phyloP scores from a whole-genome alignment of 2,888 invertebrate species.

The Platycheirus albimanus region DNA sequence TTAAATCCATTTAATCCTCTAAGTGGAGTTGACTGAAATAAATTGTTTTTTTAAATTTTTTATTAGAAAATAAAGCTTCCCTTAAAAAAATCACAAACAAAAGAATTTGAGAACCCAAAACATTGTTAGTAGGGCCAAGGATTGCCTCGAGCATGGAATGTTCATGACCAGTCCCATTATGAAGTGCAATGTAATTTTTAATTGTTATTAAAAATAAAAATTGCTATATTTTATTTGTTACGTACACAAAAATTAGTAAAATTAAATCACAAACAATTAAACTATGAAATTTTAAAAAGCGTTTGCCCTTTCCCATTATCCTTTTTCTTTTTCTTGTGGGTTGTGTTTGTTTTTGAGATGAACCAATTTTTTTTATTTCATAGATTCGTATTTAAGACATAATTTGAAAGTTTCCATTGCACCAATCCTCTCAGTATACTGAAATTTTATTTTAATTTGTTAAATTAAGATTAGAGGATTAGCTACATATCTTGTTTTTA shows the following conservation, averaged over 20 bases:
- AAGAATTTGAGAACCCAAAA: neutral
- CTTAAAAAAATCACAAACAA: neutral
- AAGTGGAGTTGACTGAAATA: conserved; percentile 40
- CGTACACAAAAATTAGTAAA: too few species aligned
- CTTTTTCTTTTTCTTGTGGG: neutral
- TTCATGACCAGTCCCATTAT: too few species aligned
- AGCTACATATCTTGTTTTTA: too few species aligned
- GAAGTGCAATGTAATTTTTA: too few species aligned
- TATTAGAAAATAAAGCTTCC: conserved; percentile 59
- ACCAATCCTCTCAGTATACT: conserved; percentile 94
- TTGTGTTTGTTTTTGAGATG: neutral
- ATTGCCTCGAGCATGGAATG: too few species aligned
- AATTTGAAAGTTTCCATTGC: conserved; percentile 96
- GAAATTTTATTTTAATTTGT: conserved; percentile 80
- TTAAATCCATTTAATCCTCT: conserved; percentile 45
- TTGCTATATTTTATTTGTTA: too few species aligned
- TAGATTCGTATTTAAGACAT: conserved; percentile 92
- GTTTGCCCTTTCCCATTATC: too few species aligned
- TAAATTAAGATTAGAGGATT: too few species aligned
- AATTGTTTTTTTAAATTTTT: too few species aligned
- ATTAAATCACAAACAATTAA: too few species aligned
- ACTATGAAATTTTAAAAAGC: too few species aligned
- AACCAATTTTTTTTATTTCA: conserved; percentile 1
- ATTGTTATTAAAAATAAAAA: too few species aligned
- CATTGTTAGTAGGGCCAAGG: neutral